phyloP scores from a whole-genome alignment of 30 jellyfish, hydroid and myxozoan genomes.

The Aurelia aurita region DNA sequence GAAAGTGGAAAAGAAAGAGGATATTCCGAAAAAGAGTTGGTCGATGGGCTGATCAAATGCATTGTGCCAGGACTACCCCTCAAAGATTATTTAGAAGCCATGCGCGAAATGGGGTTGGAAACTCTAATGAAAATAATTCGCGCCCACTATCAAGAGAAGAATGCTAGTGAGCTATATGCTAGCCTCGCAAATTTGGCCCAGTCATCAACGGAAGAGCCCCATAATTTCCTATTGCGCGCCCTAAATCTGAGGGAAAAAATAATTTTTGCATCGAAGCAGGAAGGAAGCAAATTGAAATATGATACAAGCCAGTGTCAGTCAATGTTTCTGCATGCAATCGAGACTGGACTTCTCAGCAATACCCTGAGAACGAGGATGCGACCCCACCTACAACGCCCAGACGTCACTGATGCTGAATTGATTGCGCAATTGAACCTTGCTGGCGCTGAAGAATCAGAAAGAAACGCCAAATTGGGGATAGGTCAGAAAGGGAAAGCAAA shows the following conservation, averaged over 20 bases:
- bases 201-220: slow-evolving; percentile 36
- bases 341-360: slow-evolving; percentile 23
- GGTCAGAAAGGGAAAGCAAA: slow-evolving; percentile 29
- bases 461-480: slow-evolving; percentile 36
- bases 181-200: slow-evolving; percentile 42
- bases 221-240: slow-evolving; percentile 56
- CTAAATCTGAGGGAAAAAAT: slow-evolving; percentile 37
- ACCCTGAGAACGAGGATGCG: slow-evolving; percentile 30
- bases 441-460: slow-evolving; percentile 33
- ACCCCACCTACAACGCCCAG: not conserved
- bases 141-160: slow-evolving; percentile 57
- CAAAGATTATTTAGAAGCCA: slow-evolving; percentile 35
- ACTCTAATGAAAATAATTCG: slow-evolving; percentile 27
- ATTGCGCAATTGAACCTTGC: slow-evolving; percentile 20
- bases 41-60: slow-evolving; percentile 39
- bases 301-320: slow-evolving; percentile 32
- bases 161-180: slow-evolving; percentile 54
- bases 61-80: slow-evolving; percentile 38
- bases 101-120: slow-evolving; percentile 45
- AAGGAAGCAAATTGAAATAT: slow-evolving; percentile 28
- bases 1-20: not conserved
- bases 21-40: slow-evolving; percentile 5
- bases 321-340: slow-evolving; percentile 40
- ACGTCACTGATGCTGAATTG: slow-evolving; percentile 1
- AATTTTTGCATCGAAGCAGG: slow-evolving; percentile 30